Evolutionary conservation across 2,888 invertebrate genomes (phyloP).

Genomic region (Taphrorychus bicolor): DNA sequence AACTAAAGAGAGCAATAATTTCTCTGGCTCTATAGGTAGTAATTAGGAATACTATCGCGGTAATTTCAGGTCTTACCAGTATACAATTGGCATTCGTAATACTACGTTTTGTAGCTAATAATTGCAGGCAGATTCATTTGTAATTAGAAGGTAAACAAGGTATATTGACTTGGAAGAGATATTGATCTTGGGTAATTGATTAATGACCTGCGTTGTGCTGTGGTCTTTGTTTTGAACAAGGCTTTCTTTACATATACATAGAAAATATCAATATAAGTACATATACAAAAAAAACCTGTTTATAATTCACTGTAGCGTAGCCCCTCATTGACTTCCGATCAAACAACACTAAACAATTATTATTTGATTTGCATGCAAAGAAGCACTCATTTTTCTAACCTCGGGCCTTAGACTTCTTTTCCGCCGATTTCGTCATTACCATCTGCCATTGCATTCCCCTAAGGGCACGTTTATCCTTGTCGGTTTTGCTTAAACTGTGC

Average conservation of each 20-base stretch:
- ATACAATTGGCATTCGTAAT: neutral
- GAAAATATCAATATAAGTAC: too few species aligned
- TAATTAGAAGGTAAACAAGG: slow-evolving; percentile 1
- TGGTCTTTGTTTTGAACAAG: neutral
- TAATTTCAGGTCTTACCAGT: neutral
- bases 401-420: too few species aligned
- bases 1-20: neutral
- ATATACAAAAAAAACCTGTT: too few species aligned
- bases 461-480: too few species aligned
- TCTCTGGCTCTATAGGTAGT: neutral
- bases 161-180: neutral
- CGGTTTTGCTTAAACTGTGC: too few species aligned
- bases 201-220: neutral
- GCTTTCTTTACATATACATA: neutral
- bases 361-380: too few species aligned
- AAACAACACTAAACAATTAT: too few species aligned
- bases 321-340: too few species aligned
- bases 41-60: neutral
- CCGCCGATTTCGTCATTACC: too few species aligned
- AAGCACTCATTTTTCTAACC: too few species aligned
- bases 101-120: neutral
- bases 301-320: too few species aligned
- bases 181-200: neutral
- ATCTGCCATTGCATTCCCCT: too few species aligned
- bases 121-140: neutral